Base-by-base conservation (phyloP, 2,888 invertebrate species). In the Drosophila quasianomalipes region DNA sequence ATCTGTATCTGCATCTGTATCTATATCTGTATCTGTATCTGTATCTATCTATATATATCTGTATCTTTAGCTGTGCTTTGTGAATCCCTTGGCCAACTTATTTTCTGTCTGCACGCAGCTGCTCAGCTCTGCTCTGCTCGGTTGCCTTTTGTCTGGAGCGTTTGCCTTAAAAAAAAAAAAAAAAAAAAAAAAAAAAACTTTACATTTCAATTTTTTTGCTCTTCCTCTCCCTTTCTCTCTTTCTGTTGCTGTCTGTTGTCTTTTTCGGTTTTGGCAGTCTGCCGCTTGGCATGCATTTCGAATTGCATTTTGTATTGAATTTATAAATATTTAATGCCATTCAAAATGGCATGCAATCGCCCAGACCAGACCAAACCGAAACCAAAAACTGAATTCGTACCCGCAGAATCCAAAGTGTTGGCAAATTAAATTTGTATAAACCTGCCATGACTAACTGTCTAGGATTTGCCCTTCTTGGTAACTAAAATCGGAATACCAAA, bases 281-380 rank as follows among this genome's bases (percentile, higher is more conserved):
- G 79, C 82, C 82, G 76, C 67, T 74, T 81, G 86, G 90, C 89
- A 82, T 89, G 91, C 91, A 89, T 90, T 89, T 76, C 74, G 77
- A 91, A 89, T 90, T 88, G 91, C 89, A 89, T 91, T 91, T 91
- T 89, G 87, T 89, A 93, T 92, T 93, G 92, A 92, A 93, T 92
- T 90, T 92, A 92, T 92, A 92, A 93, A 92, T 92, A 92, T 92
- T 92, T 93, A 92, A 92, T 93, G 90, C 81, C 74, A 84, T 83
- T 89, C 81, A 81, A 83, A 80, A 88, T 89, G 81, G 89, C 91
- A 88, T 90, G 89, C 89, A 84, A 83, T 77, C 76, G 65, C 61
- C 65, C 73, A 72, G 70, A 70, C 65, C 73, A 72, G 70, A 70
- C 66, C 65, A 57, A 71, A 52, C 37, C 70, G 31, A 62, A 59